Percentiles rank a stretch among this genome's conserved stretches.
Conservation (phyloP, 2,797 vertebrate genomes). For the Antrozous pallidus region DNA sequence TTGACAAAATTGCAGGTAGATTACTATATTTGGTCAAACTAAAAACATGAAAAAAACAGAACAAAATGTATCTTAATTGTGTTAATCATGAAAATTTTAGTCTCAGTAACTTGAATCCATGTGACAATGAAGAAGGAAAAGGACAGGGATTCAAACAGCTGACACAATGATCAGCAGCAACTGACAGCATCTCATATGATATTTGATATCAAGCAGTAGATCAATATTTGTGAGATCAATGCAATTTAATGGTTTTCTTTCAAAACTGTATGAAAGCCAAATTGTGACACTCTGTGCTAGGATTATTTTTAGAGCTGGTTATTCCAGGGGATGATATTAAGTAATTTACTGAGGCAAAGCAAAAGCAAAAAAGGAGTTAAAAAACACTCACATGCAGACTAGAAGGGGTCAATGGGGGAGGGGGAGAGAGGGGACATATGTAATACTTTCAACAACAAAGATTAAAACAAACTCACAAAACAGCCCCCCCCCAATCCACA, state of each 20-base stretch:
- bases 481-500: background rate
- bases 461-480: background rate
- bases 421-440: too few species aligned
- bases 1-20: background rate
- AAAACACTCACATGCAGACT: background rate
- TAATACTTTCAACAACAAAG: too few species aligned
- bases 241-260: slow-evolving; percentile 57
- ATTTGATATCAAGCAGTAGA: slow-evolving; percentile 47
- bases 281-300: background rate
- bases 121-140: slow-evolving; percentile 25
- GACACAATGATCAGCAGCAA: slow-evolving; percentile 23
- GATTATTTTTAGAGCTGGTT: slow-evolving; percentile 57
- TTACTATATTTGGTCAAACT: background rate
- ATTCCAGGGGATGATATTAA: slow-evolving; percentile 29
- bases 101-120: background rate
- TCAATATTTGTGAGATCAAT: slow-evolving; percentile 53
- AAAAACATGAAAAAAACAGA: background rate
- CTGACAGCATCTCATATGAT: slow-evolving; percentile 55
- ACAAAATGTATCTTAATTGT: slow-evolving; percentile 30
- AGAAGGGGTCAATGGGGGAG: too few species aligned
- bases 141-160: slow-evolving; percentile 26
- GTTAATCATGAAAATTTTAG: slow-evolving; percentile 55
- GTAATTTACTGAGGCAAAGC: slow-evolving; percentile 46
- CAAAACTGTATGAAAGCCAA: slow-evolving; percentile 15
- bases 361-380: background rate